Evolutionary conservation across 2,888 invertebrate species (phyloP).

Genomic region (Acanthosepion pharaonis): DNA sequence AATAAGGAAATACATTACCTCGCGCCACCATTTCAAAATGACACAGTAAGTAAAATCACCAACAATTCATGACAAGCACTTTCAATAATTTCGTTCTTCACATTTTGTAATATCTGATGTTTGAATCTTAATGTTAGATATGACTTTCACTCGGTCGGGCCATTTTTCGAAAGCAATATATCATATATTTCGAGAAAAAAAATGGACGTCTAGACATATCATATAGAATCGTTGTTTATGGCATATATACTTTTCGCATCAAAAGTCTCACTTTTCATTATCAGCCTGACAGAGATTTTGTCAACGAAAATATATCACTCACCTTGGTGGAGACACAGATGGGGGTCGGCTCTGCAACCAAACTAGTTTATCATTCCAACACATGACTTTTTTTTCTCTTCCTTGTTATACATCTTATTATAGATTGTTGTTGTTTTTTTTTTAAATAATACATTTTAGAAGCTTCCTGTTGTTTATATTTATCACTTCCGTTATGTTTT

Average conservation of each 20-base stretch:
- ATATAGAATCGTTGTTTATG: not conserved
- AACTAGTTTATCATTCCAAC: not conserved
- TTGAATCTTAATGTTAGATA: not conserved
- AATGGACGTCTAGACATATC: not conserved
- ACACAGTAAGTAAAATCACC: not conserved
- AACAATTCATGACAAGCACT: not conserved
- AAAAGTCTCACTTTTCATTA: slow-evolving; percentile 33
- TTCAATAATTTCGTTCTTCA: not conserved
- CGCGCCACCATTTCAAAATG: no score
- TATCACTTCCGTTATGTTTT: not conserved
- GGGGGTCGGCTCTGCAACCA: not conserved
- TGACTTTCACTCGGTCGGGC: not conserved
- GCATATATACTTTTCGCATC: not conserved
- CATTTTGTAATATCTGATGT: not conserved
- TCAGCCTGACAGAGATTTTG: not conserved
- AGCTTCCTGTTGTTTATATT: not conserved
- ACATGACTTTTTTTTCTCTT: not conserved
- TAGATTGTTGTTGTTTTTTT: not conserved
- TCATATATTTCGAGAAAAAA: not conserved
- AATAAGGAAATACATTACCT: no score
- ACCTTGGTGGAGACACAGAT: not conserved
- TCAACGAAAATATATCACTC: slow-evolving; percentile 33
- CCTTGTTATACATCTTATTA: not conserved
- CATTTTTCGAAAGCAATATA: slow-evolving; percentile 8
- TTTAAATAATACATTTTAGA: not conserved